A percentile compares a stretch with the other conserved stretches of the same genome.
Evolutionary conservation across 2,888 invertebrate genomes (phyloP).

Genomic region (Chymomyza amoena): DNA sequence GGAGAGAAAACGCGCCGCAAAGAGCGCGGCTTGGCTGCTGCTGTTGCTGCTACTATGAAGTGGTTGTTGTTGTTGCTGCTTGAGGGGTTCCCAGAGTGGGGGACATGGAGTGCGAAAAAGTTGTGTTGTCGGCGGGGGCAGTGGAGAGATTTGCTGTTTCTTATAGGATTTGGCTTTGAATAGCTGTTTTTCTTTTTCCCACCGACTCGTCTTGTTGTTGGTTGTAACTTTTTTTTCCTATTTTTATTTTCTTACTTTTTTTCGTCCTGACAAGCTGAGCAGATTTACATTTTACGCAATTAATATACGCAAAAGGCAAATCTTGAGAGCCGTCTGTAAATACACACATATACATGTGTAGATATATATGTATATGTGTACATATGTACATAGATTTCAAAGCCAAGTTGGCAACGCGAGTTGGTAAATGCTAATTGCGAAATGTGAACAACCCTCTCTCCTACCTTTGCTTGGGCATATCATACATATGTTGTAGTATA

Average conservation of each 20-base stretch:
- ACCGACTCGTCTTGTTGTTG: conserved; percentile 12
- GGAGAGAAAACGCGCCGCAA: background rate
- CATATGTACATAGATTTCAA: background rate
- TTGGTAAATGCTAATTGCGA: conserved; percentile 36
- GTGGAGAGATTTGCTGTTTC: conserved; percentile 5
- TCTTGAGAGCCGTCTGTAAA: background rate
- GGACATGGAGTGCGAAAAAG: background rate
- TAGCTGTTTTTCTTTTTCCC: conserved; percentile 6
- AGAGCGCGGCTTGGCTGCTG: conserved; percentile 4
- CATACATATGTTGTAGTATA: conserved; percentile 1
- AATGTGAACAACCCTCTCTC: conserved; percentile 13
- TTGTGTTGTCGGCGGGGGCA: background rate
- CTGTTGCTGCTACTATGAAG: conserved; percentile 30
- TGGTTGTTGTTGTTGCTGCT: conserved; percentile 9
- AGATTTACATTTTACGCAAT: conserved; percentile 52
- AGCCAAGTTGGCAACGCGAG: conserved; percentile 7
- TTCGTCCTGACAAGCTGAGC: conserved; percentile 40
- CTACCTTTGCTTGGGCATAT: background rate
- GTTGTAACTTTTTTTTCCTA: conserved; percentile 1
- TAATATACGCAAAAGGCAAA: conserved; percentile 18
- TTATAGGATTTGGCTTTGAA: conserved; percentile 21
- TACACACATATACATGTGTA: background rate
- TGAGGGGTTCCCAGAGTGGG: background rate
- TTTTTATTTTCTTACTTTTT: conserved; percentile 10
- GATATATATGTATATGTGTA: background rate